Evolutionary conservation across 2,797 vertebrate genomes (phyloP), one percentile per base, ranked within the genome.

Genomic region (Coluber constrictor): DNA sequence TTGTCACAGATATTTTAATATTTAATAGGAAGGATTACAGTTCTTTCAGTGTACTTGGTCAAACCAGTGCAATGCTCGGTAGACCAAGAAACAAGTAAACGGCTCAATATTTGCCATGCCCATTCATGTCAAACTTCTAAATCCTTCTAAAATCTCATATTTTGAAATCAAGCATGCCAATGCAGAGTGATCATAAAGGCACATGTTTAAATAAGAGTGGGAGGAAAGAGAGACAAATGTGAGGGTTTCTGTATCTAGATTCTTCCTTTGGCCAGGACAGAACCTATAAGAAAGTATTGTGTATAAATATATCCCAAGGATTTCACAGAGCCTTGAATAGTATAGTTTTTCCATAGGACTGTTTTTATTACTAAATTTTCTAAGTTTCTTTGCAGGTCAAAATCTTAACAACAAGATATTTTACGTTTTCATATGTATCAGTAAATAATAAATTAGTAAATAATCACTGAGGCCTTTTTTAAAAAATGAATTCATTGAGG

Each of bases 1-100:
- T 61, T 32, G 25, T 95, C 93, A 29, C 12, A 93, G 93, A 29
- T 94, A 56, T 56, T 94, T 4, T 92, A 92, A 90, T 93, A 66
- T 0, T 0, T 92, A 89, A 89, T 94, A 86, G 13, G 70, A 95
- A 74, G 88, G 91, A 91, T 90, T 92, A 91, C 89, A 57, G 25
- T 94, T 1, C 2, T 90, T 86, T 92, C 16, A 0, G n/a, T 90
- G 16, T 91, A 43, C 51, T 57, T 92, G 83, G 87, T 27, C 37
- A 86, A 90, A 23, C 89, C 63, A 3, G 90, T 94, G 95, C 74
- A 87, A 91, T 47, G 32, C 60, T 74, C 2, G 89, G 94, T 88
- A 83, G 10, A 57, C 12, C 88, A 92, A 94, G 90, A 18, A 12
- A 4, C n/a, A 91, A 93, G 93, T 92, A 60, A 94, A 90, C 32